phyloP scores from a whole-genome alignment of 53 echinoderm and acorn worm species.

The Stichopus horrens region DNA sequence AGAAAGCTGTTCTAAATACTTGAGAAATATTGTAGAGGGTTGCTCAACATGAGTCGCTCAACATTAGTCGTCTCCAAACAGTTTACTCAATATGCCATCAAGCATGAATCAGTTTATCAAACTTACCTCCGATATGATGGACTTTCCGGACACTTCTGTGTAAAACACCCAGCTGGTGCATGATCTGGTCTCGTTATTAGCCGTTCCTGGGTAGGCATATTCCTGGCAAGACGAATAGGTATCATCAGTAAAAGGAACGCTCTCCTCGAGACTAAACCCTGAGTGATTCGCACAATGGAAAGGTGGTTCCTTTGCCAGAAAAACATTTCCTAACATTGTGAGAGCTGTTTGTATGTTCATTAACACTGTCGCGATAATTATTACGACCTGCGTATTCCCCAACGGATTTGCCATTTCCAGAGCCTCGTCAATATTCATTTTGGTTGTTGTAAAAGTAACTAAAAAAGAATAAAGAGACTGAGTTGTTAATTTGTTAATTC shows the following conservation, averaged over 20 bases:
- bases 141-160: not conserved
- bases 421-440: conserved; percentile 6
- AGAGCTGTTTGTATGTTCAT: conserved; percentile 29
- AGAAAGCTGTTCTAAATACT: no score
- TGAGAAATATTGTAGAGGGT: no score
- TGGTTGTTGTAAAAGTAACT: not conserved
- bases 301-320: conserved; percentile 18
- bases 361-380: not conserved
- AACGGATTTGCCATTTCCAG: not conserved
- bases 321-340: conserved; percentile 9
- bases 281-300: conserved; percentile 32
- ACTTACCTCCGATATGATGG: conserved; percentile 27
- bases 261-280: not conserved
- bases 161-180: not conserved
- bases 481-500: no score
- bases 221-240: not conserved
- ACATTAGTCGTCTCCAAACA: no score
- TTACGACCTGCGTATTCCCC: not conserved
- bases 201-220: not conserved
- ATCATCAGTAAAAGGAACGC: not conserved
- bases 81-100: no score
- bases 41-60: no score
- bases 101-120: no score
- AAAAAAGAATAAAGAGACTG: no score
- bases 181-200: not conserved